Evolutionary conservation across 2,888 invertebrate species (phyloP), one percentile per base, ranked within the genome.

Genomic region (Drosophila merina): DNA sequence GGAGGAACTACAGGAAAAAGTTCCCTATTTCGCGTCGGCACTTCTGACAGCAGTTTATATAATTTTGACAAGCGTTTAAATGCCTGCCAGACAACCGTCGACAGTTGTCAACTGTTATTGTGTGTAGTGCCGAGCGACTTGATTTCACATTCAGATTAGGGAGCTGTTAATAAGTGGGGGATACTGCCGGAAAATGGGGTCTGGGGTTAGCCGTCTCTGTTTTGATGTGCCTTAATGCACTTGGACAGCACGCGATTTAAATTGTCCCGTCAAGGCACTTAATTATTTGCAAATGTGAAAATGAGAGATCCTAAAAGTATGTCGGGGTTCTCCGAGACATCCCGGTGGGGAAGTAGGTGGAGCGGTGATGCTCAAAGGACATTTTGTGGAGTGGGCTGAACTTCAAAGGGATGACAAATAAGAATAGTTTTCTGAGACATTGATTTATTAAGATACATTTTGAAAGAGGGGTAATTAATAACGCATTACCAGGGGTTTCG

Each of bases 101-200:
- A 82, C 82, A 85, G 82, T 83, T 83, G 86, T 83, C 82, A 85
- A 85, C 82, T 85, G 76, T 71, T 56, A 79, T 85, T 83, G 77
- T 72, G 59, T 64, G 20, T 44, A 44, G 56, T 50, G 48, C 47
- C 28, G 42, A 31, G 51, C 72, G 66, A 71, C 85, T 84, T 78
- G 78, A 80, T 83, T 76, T 70, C 71, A 50, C 72, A 56, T 75
- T 74, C 58, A 63, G 76, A 80, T 80, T 80, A 62, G 54, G 70
- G 40, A 62, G 55, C 50, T 62, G 76, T 75, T 79, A 77, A 81
- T 74, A 48, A 62, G 75, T 51, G 47, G 57, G 54, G 52, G 14
- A 51, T 26, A 14, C 7, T 33, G 57, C 14, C 40, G 57, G 31
- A 14, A 10, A 26, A 10, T 20, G 38, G 56, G 12, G 26, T 2